phyloP scores from a whole-genome alignment of 2,113 vertebrate species.

The Epinephelus fuscoguttatus region DNA sequence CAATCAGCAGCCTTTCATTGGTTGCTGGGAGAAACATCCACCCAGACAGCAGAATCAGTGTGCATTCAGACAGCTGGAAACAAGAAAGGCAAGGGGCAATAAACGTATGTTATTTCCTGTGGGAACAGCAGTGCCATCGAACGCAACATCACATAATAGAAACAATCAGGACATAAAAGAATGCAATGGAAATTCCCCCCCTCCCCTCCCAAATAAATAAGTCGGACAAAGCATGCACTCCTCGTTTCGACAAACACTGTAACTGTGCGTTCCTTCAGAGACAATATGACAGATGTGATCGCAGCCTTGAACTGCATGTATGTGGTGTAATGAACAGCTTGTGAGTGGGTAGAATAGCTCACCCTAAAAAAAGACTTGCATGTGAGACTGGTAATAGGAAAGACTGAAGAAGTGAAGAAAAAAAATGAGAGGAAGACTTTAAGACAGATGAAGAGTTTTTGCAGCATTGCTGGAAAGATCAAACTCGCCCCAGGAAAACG shows the following conservation, averaged over 20 bases:
- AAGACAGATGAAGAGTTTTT: constrained; percentile 61
- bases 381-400: constrained; percentile 60
- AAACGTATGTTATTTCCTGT: constrained; percentile 53
- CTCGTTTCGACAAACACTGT: constrained; percentile 31
- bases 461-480: constrained; percentile 53
- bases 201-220: not conserved
- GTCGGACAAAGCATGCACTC: not conserved
- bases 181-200: not conserved
- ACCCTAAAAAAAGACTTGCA: constrained; percentile 69
- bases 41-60: constrained; percentile 55
- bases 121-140: constrained; percentile 32
- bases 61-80: constrained; percentile 58
- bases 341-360: constrained; percentile 78
- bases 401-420: constrained; percentile 44
- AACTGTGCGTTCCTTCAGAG: constrained; percentile 30
- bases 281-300: constrained; percentile 76
- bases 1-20: constrained; percentile 70
- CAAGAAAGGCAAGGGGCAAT: constrained; percentile 27
- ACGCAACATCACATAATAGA: constrained; percentile 30
- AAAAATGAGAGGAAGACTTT: constrained; percentile 48
- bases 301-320: constrained; percentile 52
- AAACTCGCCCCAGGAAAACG: constrained; percentile 58
- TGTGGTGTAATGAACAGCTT: constrained; percentile 73
- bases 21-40: constrained; percentile 41
- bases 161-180: constrained; percentile 46